Evolutionary conservation across 2,888 invertebrate genomes (phyloP), one percentile per base, ranked within the genome.

Genomic region (Ceraclea dissimilis): DNA sequence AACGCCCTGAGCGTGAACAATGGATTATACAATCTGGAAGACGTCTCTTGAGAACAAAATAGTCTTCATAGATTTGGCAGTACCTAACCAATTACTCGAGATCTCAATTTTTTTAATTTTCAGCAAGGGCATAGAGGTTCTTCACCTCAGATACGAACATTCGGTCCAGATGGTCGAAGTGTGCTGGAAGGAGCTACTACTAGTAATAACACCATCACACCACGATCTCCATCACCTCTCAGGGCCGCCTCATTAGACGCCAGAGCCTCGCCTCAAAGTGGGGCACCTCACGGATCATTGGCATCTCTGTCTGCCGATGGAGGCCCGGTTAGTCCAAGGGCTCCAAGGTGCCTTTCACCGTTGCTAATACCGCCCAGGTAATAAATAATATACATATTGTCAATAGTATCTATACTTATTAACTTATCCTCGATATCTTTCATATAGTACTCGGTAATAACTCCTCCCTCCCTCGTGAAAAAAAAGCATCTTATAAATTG

Each of bases 121-220:
- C 47, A 56, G 49, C 51, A 84, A 81, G 83, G 84, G 63, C 88
- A 88, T 67, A 85, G 90, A 43, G 89, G 88, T 6, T 88, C 89
- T 0, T 90, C 90, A 1, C 90, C 90, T 1, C 90, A 90, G 63
- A 90, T 90, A 63, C 81, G 90, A 62, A 88, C 90, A 0, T 90
- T 87, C 65, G 89, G 88, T 18, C 90, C 90, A 0, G 90, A 90
- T 67, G 90, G 90, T 1, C 82, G 87, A 49, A 76, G 75, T 17
- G 81, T 84, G 1, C 67, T 77, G 1, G 77, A 78, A 60, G 79
- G 74, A 53, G 73, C 75, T 59, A 64, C 71, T 74, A 66, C 84
- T 75, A 63, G 86, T 75, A 22, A 86, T 75, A 51, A 84, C 84
- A 33, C 77, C 81, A 63, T 75, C 83, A 51, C 79, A 82, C 13